These are phyloP conservation scores for Aegotheles bennettii DNA, from an alignment of 2,113 vertebrate species.

Conservation along the genomic window DNA sequence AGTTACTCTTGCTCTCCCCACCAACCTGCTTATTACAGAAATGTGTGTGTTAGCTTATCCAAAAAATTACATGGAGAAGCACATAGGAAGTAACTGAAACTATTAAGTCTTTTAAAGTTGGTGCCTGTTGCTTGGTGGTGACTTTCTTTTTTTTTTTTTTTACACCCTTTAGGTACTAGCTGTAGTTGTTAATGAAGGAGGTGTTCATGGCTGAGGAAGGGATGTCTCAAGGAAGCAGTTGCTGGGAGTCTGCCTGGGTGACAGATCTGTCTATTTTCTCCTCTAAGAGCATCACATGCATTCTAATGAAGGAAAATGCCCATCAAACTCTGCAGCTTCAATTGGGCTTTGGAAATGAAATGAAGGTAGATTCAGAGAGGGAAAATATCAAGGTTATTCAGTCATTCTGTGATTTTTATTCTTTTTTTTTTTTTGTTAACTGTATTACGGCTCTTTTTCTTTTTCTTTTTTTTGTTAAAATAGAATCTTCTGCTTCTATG, in stretches of 20 bases:
- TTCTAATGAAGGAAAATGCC: conserved; percentile 61
- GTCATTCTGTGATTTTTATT: neutral
- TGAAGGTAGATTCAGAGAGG: conserved; percentile 12
- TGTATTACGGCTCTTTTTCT: conserved; percentile 4
- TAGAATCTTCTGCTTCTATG: conserved; percentile 11
- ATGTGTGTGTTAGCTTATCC: neutral
- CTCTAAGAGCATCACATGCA: conserved; percentile 16
- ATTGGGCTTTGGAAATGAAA: conserved; percentile 30
- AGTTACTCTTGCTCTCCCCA: neutral
- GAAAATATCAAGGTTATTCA: neutral
- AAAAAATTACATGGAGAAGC: neutral
- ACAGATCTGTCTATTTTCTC: conserved; percentile 28
- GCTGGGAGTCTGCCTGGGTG: neutral
- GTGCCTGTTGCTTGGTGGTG: neutral
- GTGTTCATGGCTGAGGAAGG: neutral
- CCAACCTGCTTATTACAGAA: neutral
- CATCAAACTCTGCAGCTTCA: conserved; percentile 40
- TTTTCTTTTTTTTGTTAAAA: neutral
- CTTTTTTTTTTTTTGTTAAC: neutral
- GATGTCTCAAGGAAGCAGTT: neutral
- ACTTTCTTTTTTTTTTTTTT: neutral
- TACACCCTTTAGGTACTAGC: neutral
- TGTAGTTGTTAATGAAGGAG: neutral
- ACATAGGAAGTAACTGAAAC: neutral
- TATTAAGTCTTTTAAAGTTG: neutral